A percentile compares a stretch with the other conserved stretches of the same genome.
These are phyloP conservation scores for Criorhina ranunculi DNA, from an alignment of 2,888 invertebrate species.

Conservation along the genomic window DNA sequence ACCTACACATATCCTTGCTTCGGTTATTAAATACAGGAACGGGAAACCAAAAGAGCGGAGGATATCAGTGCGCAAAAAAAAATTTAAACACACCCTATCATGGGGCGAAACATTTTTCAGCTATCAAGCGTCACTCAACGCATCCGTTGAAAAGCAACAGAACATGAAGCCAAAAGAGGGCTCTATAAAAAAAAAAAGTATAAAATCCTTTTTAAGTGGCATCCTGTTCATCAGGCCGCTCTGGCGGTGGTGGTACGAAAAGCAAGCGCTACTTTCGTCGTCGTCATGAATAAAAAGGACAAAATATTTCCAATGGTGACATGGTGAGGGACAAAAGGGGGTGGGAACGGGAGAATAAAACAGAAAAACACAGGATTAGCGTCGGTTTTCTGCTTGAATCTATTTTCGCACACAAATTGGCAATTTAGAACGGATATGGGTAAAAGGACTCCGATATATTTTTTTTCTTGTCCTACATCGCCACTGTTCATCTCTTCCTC, in stretches of 20 bases:
- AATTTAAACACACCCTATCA: constrained; percentile 26
- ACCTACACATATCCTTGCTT: constrained; percentile 20
- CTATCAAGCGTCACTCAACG: constrained; percentile 71
- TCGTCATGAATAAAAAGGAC: constrained; percentile 42
- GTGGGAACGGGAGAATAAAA: constrained; percentile 14
- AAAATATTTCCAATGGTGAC: neutral
- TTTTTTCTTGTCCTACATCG: neutral
- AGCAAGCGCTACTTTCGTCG: constrained; percentile 4
- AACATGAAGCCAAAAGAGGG: constrained; percentile 42
- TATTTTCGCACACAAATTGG: constrained; percentile 76
- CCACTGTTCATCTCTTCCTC: neutral
- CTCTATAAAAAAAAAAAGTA: neutral
- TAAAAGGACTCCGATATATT: constrained; percentile 73
- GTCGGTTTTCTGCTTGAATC: constrained; percentile 75
- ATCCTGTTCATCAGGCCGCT: constrained; percentile 72
- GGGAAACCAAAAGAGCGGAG: constrained; percentile 28
- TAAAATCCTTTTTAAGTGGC: constrained; percentile 70
- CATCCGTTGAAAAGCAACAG: constrained; percentile 56
- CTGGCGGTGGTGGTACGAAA: constrained; percentile 66
- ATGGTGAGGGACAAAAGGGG: neutral
- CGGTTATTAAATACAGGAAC: constrained; percentile 54
- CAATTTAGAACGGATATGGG: constrained; percentile 75
- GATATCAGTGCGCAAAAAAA: constrained; percentile 15
- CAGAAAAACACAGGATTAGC: constrained; percentile 61
- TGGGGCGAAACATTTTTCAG: constrained; percentile 29